Base-by-base conservation (phyloP, 2,888 invertebrate species). In the Strigamia maritima region DNA sequence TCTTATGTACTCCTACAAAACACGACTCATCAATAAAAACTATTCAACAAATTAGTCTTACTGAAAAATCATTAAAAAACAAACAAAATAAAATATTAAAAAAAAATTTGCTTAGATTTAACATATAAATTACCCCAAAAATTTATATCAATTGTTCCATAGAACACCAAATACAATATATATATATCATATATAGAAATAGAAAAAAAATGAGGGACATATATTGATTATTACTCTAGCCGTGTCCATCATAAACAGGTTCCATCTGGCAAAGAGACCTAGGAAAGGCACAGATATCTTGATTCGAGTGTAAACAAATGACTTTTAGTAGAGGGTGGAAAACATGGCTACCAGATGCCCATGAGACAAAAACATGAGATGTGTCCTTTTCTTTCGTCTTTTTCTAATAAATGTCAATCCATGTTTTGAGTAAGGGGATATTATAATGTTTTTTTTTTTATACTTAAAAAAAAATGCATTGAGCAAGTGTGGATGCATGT, bases 281-380 rank as follows among this genome's bases (percentile, higher is more conserved):
- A 49, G 26, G 1, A 65, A 65, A 65, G 65, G 65, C 65, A 65
- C 26, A 24, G 65, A 65, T 65, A 65, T 65, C 65, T 65, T 65
- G 65, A 65, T 65, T 65, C 65, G 2, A 19, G 65, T 65, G 65
- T 65, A 65, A 65, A 65, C 65, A 65, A 65, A 65, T 65, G 65
- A 65, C 65, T 65, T 65, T 65, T 26, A 28, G 65, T 6, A 26
- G 28, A 65, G 16, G 19, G 19, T 49, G 49, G 28, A 65, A 26
- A 65, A 65, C 65, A 65, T 65, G 65, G 65, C 65, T 65, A 26
- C 65, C 65, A 65, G 65, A 65, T 65, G 65, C 65, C 65, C 65
- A 65, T 7, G 65, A 65, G 28, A 65, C 65, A 10, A 60, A 60
- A 60, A 60, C 22, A 60, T 24, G 26, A 65, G 26, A 65, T 22